Percentiles rank a stretch among this genome's conserved stretches.
These are phyloP conservation scores for Epizoanthus scotinus DNA, from an alignment of 92 coral and sea anemone genomes.

Conservation along the genomic window DNA sequence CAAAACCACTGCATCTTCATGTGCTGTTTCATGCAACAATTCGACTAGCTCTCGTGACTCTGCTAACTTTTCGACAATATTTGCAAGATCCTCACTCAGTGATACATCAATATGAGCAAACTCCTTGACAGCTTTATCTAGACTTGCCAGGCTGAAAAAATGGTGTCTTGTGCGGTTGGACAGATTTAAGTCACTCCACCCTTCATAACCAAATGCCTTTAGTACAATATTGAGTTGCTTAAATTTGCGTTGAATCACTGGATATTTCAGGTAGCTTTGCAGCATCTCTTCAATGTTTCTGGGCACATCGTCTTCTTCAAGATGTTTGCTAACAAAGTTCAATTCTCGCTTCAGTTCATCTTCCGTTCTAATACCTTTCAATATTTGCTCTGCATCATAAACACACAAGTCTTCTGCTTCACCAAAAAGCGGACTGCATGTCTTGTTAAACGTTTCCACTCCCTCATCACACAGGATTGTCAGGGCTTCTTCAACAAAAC, in stretches of 20 bases:
- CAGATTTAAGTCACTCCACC: conserved; percentile 25
- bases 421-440: conserved; percentile 27
- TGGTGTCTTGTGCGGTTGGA: conserved; percentile 41
- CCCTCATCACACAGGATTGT: too few relatives aligned
- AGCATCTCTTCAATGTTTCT: too few relatives aligned
- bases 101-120: conserved; percentile 37
- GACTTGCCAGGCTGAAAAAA: conserved; percentile 34
- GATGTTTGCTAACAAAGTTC: too few relatives aligned
- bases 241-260: too few relatives aligned
- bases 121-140: conserved; percentile 44
- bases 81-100: conserved; percentile 54
- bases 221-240: too few relatives aligned
- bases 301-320: too few relatives aligned
- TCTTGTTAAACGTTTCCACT: not conserved
- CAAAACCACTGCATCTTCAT: conserved; percentile 81
- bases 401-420: conserved; percentile 5
- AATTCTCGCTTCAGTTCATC: too few relatives aligned
- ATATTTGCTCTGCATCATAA: not conserved
- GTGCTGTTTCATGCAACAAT: conserved; percentile 70
- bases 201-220: not conserved
- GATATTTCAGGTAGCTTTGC: too few relatives aligned
- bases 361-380: too few relatives aligned
- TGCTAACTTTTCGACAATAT: conserved; percentile 52
- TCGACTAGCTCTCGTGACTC: conserved; percentile 57
- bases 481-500: not conserved